These are phyloP conservation scores for Minunthozetes semirufus DNA, from an alignment of 2,888 invertebrate genomes.

Conservation along the genomic window DNA sequence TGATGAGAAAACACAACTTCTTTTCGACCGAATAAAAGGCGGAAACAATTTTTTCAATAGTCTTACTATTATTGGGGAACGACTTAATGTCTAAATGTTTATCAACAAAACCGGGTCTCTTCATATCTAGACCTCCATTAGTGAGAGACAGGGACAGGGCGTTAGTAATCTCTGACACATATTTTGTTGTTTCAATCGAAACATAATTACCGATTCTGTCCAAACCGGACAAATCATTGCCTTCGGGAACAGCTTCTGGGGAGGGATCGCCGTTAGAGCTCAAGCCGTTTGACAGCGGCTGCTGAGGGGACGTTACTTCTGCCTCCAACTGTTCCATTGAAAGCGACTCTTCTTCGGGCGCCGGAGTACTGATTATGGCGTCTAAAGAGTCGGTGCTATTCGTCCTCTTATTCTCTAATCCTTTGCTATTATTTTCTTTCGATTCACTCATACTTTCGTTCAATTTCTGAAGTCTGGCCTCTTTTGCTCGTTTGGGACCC, in stretches of 20 bases:
- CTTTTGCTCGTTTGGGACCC: conserved; percentile 6
- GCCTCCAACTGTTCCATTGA: conserved; percentile 10
- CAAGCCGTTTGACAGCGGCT: background rate
- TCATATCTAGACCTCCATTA: background rate
- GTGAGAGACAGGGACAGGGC: background rate
- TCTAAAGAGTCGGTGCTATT: background rate
- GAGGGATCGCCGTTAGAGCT: too few relatives aligned
- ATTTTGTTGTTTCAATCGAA: background rate
- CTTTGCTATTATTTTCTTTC: background rate
- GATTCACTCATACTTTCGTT: background rate
- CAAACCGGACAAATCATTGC: background rate
- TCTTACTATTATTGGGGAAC: background rate
- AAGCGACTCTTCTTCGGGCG: background rate
- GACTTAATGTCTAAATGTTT: background rate
- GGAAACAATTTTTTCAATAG: background rate
- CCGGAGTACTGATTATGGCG: conserved; percentile 3
- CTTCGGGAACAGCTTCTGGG: background rate
- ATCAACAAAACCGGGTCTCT: background rate
- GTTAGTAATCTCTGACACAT: background rate
- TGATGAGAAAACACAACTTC: background rate
- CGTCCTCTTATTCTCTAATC: background rate
- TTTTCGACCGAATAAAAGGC: background rate
- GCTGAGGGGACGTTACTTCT: background rate
- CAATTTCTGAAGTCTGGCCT: background rate
- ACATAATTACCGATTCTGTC: conserved; percentile 8